phyloP scores from a whole-genome alignment of 2,113 vertebrate species.

The Gyps fulvus region DNA sequence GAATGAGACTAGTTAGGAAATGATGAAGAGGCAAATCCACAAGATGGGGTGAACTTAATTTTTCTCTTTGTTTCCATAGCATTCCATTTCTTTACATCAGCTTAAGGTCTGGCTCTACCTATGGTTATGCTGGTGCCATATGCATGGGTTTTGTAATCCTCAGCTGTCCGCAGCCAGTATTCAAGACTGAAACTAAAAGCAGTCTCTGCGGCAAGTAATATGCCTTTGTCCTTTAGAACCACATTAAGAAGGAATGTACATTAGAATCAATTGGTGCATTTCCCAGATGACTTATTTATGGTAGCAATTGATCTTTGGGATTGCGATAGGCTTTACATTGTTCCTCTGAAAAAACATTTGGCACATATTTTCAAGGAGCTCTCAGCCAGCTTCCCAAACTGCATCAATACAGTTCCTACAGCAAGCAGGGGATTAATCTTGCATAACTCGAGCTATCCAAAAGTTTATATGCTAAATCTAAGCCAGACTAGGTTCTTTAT shows the following conservation, averaged over 20 bases:
- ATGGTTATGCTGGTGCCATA: neutral
- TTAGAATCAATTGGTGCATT: neutral
- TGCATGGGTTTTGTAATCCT: neutral
- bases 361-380: neutral
- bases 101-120: neutral
- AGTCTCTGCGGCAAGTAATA: neutral
- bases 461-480: neutral
- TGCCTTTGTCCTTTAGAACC: neutral
- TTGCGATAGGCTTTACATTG: neutral
- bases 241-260: neutral
- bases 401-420: neutral
- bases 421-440: neutral
- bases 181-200: neutral
- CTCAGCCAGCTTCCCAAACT: neutral
- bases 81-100: neutral
- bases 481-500: neutral
- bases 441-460: neutral
- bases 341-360: neutral
- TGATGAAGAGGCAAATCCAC: neutral
- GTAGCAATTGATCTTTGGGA: neutral
- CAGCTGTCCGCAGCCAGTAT: neutral
- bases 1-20: neutral
- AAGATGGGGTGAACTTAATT: neutral
- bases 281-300: neutral
- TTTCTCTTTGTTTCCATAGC: neutral